phyloP scores from a whole-genome alignment of 2,113 vertebrate species.

The Seriola aureovittata region DNA sequence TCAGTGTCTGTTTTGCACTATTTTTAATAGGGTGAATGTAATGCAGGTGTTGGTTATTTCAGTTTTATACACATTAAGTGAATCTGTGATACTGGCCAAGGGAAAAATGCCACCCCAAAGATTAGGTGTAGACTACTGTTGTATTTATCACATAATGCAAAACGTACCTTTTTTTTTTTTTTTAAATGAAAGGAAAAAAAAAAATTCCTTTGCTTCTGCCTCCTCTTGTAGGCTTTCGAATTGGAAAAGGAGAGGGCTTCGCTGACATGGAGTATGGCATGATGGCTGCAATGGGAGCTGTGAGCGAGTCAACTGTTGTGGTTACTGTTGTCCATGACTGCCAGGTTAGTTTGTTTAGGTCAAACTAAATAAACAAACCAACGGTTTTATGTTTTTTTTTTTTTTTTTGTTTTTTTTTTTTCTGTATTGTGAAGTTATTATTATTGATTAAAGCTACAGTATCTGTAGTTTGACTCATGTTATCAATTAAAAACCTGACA shows the following conservation, averaged over 20 bases:
- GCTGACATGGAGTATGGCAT: conserved; percentile 96
- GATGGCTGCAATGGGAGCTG: conserved; percentile 94
- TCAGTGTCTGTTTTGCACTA: background rate
- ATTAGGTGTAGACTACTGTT: background rate
- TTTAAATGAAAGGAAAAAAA: too few species aligned
- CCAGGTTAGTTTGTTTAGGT: conserved; percentile 85
- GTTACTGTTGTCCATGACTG: conserved; percentile 95
- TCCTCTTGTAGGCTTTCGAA: conserved; percentile 88
- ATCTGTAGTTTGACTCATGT: background rate
- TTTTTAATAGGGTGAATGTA: background rate
- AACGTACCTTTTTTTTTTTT: background rate
- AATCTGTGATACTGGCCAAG: background rate
- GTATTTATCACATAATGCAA: background rate
- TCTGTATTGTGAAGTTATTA: background rate
- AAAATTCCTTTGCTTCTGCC: background rate
- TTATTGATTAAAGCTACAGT: background rate
- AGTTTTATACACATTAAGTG: background rate
- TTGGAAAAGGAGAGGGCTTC: conserved; percentile 97
- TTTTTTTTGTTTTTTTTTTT: background rate
- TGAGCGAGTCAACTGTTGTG: conserved; percentile 88
- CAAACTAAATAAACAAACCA: background rate
- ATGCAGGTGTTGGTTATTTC: conserved; percentile 19
- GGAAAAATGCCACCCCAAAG: background rate
- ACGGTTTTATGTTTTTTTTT: background rate
- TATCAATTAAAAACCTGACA: background rate